Base-by-base conservation (phyloP, 2,113 vertebrate species). In the Microtus oregoni region DNA sequence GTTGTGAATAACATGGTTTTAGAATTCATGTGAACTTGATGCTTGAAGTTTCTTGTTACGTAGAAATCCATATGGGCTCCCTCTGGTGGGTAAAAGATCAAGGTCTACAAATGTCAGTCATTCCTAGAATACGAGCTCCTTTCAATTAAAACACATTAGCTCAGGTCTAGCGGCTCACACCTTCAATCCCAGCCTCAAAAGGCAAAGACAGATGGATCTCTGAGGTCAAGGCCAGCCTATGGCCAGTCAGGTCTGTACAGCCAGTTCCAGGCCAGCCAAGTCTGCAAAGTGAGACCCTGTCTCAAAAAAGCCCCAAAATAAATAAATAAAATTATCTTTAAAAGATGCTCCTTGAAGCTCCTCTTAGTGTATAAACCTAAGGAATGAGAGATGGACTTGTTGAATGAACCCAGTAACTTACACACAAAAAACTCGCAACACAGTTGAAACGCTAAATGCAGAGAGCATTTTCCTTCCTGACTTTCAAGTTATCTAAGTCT, bases 21-120 rank as follows among this genome's bases (percentile, higher is more conserved):
- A 32, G 85, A 90, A 76, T 81, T 92, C 81, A 65, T 67, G 7
- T 13, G 47, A 55, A 38, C 38, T 81, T 67, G 58, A 28, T 79
- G 50, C 86, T 90, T 75, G 73, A 82, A 11, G 50, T 92, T 94
- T 91, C 68, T 94, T 83, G 47, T 58, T 19, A 38, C 24, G 0
- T 79, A 35, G 7, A 91, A 93, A 86, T 87, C 44, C n/a, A 65
- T 50, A 6, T 81, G 68, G 55, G 63, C 94, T 96, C 86, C 91
- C 93, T 96, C 94, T 92, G 91, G 92, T 95, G 82, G 89, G 94
- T 55, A 35, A 85, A 96, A 78, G n/a, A 41, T 92, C 35, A 11
- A 19, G 44, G 9, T 93, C 86, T 86, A 1, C 32, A 61, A 2
- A 67, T 72, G 41, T 89, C 95, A 73, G 41, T 94, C 79, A 73